Conservation (phyloP, 2,113 vertebrate genomes). For the Hylia prasina region DNA sequence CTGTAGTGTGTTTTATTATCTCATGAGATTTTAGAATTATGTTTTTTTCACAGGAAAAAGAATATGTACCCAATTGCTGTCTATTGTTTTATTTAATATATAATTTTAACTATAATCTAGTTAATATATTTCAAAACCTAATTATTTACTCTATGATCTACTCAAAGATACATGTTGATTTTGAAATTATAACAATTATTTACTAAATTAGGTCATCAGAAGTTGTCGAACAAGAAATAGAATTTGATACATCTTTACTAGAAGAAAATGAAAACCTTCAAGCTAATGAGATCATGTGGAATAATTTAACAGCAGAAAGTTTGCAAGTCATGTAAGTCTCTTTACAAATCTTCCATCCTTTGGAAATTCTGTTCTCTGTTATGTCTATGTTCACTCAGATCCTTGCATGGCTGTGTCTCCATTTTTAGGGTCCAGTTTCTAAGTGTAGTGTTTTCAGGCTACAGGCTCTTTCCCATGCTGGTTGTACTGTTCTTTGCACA, state of each 20-base stretch:
- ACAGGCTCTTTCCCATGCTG: background rate
- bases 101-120: background rate
- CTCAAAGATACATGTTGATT: background rate
- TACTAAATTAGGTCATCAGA: slow-evolving; percentile 79
- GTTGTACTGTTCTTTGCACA: background rate
- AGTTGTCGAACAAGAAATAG: slow-evolving; percentile 81
- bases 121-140: background rate
- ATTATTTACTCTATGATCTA: background rate
- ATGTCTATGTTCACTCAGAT: background rate
- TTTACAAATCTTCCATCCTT: background rate
- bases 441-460: background rate
- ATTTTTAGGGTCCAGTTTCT: background rate
- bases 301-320: slow-evolving; percentile 92
- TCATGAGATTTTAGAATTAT: background rate
- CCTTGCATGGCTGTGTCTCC: background rate
- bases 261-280: slow-evolving; percentile 93
- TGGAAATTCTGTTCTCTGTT: background rate
- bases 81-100: background rate
- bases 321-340: slow-evolving; percentile 88
- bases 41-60: background rate
- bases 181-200: background rate
- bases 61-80: background rate
- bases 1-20: background rate
- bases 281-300: slow-evolving; percentile 96
- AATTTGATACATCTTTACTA: slow-evolving; percentile 85